Conservation (phyloP, 2,888 invertebrate species). For the Dynastes tityus region DNA sequence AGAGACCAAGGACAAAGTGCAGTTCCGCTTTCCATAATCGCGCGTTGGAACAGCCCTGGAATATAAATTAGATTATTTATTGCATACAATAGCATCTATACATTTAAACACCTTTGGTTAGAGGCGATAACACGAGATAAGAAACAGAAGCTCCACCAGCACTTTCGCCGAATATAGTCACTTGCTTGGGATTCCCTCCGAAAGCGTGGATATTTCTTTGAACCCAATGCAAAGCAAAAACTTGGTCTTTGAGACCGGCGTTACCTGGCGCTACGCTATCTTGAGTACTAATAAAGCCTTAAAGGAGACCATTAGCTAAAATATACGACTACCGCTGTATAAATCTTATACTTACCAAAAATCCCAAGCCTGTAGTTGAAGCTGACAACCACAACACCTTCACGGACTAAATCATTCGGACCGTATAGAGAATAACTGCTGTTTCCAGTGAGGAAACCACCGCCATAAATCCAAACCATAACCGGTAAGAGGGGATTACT, state of each 20-base stretch:
- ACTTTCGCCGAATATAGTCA: constrained; percentile 48
- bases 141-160: constrained; percentile 45
- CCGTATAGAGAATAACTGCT: constrained; percentile 58
- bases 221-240: constrained; percentile 47
- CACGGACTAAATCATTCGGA: constrained; percentile 62
- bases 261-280: constrained; percentile 46
- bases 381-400: constrained; percentile 61
- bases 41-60: constrained; percentile 46
- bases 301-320: background rate
- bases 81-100: background rate
- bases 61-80: background rate
- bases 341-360: constrained; percentile 57
- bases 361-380: constrained; percentile 64
- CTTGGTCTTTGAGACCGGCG: constrained; percentile 45
- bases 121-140: constrained; percentile 34
- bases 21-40: constrained; percentile 50
- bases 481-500: constrained; percentile 56
- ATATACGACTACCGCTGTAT: too few relatives aligned
- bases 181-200: constrained; percentile 46
- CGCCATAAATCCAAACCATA: constrained; percentile 65
- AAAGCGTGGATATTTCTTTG: constrained; percentile 45
- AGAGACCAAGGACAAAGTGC: constrained; percentile 47
- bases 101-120: constrained; percentile 28
- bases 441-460: constrained; percentile 59
- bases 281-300: constrained; percentile 43